These are phyloP conservation scores for Lagodon rhomboides DNA, from an alignment of 2,797 vertebrate genomes.

Conservation along the genomic window DNA sequence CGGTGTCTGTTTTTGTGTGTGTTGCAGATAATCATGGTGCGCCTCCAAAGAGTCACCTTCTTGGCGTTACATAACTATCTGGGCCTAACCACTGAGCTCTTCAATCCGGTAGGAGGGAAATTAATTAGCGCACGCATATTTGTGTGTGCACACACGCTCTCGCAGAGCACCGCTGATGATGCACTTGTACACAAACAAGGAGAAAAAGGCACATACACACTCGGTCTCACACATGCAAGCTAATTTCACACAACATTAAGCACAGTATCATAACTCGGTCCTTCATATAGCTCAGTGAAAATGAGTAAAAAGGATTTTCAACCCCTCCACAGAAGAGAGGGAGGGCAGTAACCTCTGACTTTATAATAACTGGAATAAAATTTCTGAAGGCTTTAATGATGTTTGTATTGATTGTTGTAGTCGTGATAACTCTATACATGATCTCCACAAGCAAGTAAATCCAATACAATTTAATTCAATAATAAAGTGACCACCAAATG, in stretches of 20 bases:
- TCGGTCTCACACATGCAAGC: conserved; percentile 35
- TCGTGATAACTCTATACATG: no score
- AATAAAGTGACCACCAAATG: no score
- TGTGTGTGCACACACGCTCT: conserved; percentile 3
- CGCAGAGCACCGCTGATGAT: conserved; percentile 22
- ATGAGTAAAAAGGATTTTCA: conserved; percentile 58
- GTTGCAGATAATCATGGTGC: conserved; percentile 96
- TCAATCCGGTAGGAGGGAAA: conserved; percentile 86
- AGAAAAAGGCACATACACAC: conserved; percentile 13
- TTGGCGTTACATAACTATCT: conserved; percentile 95
- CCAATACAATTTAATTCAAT: neutral
- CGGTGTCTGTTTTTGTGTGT: conserved; percentile 41
- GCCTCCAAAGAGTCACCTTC: conserved; percentile 96
- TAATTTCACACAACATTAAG: conserved; percentile 83
- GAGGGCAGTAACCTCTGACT: conserved; percentile 28
- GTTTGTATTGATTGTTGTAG: conserved; percentile 1
- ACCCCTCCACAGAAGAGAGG: conserved; percentile 39
- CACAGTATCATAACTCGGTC: conserved; percentile 70
- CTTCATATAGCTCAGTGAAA: conserved; percentile 62
- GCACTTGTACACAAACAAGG: conserved; percentile 40
- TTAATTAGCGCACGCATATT: conserved; percentile 26
- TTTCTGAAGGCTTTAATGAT: neutral
- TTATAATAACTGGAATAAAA: conserved; percentile 7
- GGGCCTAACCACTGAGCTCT: conserved; percentile 96
- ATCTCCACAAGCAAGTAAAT: neutral